A percentile compares a stretch with the other conserved stretches of the same genome.
Evolutionary conservation across 2,113 vertebrate genomes (phyloP).

Genomic region (Circaetus cinerascens): DNA sequence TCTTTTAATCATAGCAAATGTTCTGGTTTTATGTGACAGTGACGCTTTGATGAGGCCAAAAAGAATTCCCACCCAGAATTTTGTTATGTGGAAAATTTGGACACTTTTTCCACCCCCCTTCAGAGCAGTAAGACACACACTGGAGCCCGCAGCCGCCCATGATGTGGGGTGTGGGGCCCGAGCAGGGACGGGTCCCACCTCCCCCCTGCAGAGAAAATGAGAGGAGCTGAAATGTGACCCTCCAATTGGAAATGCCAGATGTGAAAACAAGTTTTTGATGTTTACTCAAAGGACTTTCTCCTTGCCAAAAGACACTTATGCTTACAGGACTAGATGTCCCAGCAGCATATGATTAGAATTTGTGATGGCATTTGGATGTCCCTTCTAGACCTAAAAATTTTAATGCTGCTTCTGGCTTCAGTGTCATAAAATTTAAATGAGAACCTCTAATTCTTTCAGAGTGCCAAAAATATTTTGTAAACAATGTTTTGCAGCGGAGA

Average conservation of each 20-base stretch:
- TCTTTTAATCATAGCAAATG: background rate
- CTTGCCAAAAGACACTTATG: background rate
- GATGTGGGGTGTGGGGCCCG: background rate
- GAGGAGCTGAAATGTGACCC: background rate
- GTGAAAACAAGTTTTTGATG: background rate
- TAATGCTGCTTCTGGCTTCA: slow-evolving; percentile 5
- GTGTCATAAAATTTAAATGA: slow-evolving; percentile 14
- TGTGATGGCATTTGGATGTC: background rate
- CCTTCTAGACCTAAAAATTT: background rate
- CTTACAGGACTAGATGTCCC: background rate
- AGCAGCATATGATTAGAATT: slow-evolving; percentile 5
- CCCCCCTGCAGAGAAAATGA: background rate
- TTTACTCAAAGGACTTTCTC: slow-evolving; percentile 7
- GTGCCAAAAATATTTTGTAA: background rate
- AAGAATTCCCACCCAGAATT: background rate
- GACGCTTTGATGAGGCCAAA: background rate
- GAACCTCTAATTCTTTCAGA: background rate
- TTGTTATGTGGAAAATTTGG: background rate
- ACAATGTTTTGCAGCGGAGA: background rate
- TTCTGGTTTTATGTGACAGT: background rate
- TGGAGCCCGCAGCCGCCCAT: accelerated
- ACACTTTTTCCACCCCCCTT: background rate
- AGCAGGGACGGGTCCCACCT: background rate
- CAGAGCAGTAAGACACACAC: background rate
- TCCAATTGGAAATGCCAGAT: background rate